A percentile compares a stretch with the other conserved stretches of the same genome.
Conservation (phyloP, 2,797 vertebrate genomes). For the Tenualosa ilisha region DNA sequence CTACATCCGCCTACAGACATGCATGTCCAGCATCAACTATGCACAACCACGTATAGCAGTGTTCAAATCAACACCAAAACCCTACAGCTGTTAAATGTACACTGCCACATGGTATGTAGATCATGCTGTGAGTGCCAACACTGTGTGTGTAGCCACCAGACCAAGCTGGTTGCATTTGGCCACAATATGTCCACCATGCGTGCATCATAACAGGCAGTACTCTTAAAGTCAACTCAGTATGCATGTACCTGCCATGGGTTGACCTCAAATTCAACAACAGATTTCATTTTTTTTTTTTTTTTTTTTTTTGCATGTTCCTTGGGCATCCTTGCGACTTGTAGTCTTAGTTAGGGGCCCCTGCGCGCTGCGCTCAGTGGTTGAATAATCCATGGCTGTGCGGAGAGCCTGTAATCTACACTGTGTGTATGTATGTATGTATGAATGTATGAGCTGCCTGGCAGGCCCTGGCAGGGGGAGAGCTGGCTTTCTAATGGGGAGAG, state of each 20-base stretch:
- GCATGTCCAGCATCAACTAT: not conserved
- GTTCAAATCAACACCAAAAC: not conserved
- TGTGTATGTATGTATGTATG: not conserved
- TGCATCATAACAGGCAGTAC: not conserved
- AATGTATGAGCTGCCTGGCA: not conserved
- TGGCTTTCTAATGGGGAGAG: constrained; percentile 26
- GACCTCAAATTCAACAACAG: not conserved
- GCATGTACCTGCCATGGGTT: not conserved
- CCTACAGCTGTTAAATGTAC: not conserved
- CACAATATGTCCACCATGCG: not conserved
- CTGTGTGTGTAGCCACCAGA: not conserved
- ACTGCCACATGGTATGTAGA: constrained; percentile 11
- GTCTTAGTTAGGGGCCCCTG: not conserved
- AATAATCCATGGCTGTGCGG: constrained; percentile 1
- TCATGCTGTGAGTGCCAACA: not conserved
- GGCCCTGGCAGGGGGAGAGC: not conserved
- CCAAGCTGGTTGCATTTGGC: not conserved
- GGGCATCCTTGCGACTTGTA: not conserved
- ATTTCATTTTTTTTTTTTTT: not conserved
- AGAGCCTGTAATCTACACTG: constrained; percentile 21
- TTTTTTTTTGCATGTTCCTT: not conserved
- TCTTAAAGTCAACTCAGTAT: not conserved
- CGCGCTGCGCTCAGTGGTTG: not conserved
- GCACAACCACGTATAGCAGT: not conserved
- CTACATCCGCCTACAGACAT: not conserved